Percentiles rank a stretch among this genome's conserved stretches.
Conservation (phyloP, 2,797 vertebrate species). For the Mormyrops boulengeri region DNA sequence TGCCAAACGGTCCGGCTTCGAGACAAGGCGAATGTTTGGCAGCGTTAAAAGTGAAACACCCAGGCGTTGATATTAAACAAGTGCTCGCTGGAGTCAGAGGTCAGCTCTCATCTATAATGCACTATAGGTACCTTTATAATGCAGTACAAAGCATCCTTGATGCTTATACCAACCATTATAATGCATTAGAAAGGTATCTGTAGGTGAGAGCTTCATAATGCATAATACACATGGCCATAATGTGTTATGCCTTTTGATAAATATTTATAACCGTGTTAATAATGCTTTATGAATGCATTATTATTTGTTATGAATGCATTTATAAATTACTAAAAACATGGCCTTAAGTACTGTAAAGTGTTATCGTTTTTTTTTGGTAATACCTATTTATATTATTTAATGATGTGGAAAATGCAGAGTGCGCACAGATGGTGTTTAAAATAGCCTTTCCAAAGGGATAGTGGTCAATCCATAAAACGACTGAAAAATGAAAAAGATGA, state of each 20-base stretch:
- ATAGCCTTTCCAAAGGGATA: background rate
- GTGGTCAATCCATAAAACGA: constrained; percentile 2
- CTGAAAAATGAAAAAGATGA: constrained; percentile 8
- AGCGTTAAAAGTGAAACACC: background rate
- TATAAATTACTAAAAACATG: background rate
- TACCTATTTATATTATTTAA: constrained; percentile 7
- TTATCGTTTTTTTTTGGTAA: background rate
- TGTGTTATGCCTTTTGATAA: background rate
- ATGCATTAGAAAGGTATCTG: background rate
- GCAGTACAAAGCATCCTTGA: background rate
- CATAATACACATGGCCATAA: background rate
- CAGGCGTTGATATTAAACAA: background rate
- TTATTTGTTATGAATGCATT: background rate
- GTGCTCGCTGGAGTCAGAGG: background rate
- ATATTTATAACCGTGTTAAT: background rate
- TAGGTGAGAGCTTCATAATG: background rate
- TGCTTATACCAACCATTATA: background rate
- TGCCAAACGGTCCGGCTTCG: background rate
- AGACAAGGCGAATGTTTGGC: background rate
- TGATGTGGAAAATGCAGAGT: background rate
- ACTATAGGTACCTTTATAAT: background rate
- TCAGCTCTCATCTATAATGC: background rate
- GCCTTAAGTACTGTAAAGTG: background rate
- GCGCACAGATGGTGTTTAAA: background rate
- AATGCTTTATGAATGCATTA: background rate